A percentile compares a stretch with the other conserved stretches of the same genome.
These are phyloP conservation scores for Enteromius anoplus DNA, from an alignment of 2,797 vertebrate genomes.

Conservation along the genomic window DNA sequence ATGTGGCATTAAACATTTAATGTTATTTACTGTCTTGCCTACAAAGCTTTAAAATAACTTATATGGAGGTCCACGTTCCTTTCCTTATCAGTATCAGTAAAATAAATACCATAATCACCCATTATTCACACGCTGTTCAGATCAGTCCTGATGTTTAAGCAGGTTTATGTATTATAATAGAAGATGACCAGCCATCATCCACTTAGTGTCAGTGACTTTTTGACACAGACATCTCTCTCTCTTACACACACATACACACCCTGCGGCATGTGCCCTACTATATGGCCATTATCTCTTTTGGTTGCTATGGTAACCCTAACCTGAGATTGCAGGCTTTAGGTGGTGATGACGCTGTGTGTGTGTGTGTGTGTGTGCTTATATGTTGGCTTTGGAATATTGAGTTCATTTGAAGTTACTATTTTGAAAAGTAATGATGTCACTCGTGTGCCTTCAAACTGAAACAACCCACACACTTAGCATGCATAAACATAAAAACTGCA, in stretches of 20 bases:
- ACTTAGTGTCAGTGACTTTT: constrained; percentile 45
- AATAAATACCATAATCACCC: neutral
- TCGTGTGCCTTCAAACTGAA: neutral
- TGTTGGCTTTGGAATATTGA: constrained; percentile 20
- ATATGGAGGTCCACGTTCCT: neutral
- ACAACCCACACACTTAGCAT: neutral
- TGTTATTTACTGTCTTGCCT: neutral
- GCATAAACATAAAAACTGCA: neutral
- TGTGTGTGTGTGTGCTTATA: constrained; percentile 29
- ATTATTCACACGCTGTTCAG: constrained; percentile 11
- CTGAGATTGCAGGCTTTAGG: constrained; percentile 66
- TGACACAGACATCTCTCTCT: constrained; percentile 46
- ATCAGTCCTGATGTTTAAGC: neutral
- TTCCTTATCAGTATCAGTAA: neutral
- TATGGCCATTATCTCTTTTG: constrained; percentile 76
- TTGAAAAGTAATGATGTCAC: constrained; percentile 37
- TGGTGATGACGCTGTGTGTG: constrained; percentile 59
- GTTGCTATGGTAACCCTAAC: constrained; percentile 82
- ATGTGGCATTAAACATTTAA: neutral
- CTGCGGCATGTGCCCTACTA: constrained; percentile 74
- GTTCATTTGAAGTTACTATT: constrained; percentile 41
- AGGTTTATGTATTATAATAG: constrained; percentile 34
- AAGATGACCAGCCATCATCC: constrained; percentile 28
- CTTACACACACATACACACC: constrained; percentile 62
- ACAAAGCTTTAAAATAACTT: neutral